phyloP scores from a whole-genome alignment of 2,888 invertebrate genomes.

The Xestia ashworthii region DNA sequence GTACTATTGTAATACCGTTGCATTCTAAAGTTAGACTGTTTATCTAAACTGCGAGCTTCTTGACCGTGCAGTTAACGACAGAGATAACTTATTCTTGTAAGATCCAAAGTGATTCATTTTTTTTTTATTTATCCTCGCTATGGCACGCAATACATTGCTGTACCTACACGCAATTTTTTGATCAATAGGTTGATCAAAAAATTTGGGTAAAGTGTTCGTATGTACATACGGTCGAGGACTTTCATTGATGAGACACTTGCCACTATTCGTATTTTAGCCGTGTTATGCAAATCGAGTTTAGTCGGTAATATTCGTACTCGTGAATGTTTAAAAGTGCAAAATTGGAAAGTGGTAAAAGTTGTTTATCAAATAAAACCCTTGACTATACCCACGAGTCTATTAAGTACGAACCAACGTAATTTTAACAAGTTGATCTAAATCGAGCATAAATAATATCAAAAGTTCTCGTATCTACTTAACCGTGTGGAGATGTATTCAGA shows the following conservation, averaged over 20 bases:
- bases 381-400: background rate
- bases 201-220: background rate
- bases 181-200: too few species aligned
- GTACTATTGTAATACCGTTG: background rate
- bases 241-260: too few species aligned
- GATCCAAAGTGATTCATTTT: background rate
- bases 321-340: too few species aligned
- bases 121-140: background rate
- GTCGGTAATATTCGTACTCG: too few species aligned
- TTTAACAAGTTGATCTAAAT: background rate
- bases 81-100: background rate
- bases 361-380: too few species aligned
- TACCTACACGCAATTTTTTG: too few species aligned
- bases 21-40: background rate
- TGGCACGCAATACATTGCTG: background rate
- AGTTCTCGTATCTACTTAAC: background rate
- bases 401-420: background rate
- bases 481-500: background rate
- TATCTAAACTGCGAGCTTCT: background rate
- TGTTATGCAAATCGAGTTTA: too few species aligned
- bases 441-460: background rate
- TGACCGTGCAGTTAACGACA: background rate
- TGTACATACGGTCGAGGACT: too few species aligned
- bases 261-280: too few species aligned
- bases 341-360: too few species aligned